These are phyloP conservation scores for Andrena bicolor DNA, from an alignment of 2,888 invertebrate species.

Conservation along the genomic window DNA sequence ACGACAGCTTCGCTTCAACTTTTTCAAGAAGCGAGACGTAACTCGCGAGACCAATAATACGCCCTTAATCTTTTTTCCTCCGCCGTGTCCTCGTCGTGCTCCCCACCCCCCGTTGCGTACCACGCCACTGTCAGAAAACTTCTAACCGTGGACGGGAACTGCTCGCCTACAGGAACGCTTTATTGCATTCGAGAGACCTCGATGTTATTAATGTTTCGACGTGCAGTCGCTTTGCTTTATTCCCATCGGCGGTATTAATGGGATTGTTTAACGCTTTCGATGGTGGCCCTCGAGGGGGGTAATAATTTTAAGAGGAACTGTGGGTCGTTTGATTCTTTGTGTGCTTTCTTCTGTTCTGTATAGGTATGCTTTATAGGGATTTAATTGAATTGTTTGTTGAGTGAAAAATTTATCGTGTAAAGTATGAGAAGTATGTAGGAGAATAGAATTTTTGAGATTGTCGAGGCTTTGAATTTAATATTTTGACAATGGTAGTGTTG, in stretches of 20 bases:
- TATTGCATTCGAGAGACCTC: slow-evolving; percentile 8
- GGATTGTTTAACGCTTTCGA: background rate
- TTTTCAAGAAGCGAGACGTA: slow-evolving; percentile 49
- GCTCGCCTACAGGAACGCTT: slow-evolving; percentile 6
- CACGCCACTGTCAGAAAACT: slow-evolving; percentile 19
- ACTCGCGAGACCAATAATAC: slow-evolving; percentile 61
- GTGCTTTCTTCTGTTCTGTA: too few relatives aligned
- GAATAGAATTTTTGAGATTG: too few relatives aligned
- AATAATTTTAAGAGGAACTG: too few relatives aligned
- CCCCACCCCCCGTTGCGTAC: background rate
- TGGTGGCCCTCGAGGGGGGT: background rate
- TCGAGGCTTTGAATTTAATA: too few relatives aligned
- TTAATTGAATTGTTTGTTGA: too few relatives aligned
- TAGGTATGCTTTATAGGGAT: too few relatives aligned
- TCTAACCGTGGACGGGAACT: slow-evolving; percentile 7
- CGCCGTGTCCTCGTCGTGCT: background rate
- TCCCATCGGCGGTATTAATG: background rate
- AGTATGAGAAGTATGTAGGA: too few relatives aligned
- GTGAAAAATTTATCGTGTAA: background rate
- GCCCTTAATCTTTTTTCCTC: slow-evolving; percentile 49
- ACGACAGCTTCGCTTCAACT: slow-evolving; percentile 56
- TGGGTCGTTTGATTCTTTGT: too few relatives aligned
- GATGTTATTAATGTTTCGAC: slow-evolving; percentile 17
- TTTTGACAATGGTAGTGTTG: too few relatives aligned
- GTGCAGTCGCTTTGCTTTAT: background rate